phyloP scores from a whole-genome alignment of 2,888 invertebrate genomes.

The Candidula unifasciata region DNA sequence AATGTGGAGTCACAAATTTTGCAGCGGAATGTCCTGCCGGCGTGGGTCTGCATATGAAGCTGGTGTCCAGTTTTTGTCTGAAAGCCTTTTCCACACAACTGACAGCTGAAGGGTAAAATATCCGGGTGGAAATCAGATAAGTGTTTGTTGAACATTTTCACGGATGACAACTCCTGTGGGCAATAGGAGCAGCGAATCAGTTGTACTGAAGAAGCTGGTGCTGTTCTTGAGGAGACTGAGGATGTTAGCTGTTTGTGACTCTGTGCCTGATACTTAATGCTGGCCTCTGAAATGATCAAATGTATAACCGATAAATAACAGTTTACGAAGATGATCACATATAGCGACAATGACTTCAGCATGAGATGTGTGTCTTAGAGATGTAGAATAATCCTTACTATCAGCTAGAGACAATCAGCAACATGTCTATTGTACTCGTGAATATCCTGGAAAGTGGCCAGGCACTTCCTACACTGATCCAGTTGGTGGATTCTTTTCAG shows the following conservation, averaged over 20 bases:
- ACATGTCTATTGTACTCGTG: slow-evolving; percentile 40
- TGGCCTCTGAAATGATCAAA: slow-evolving; percentile 21
- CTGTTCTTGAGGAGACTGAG: background rate
- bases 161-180: slow-evolving; percentile 7
- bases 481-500: slow-evolving; percentile 37
- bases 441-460: slow-evolving; percentile 20
- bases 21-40: slow-evolving; percentile 32
- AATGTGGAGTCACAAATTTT: slow-evolving; percentile 34
- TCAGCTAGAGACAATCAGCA: background rate
- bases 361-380: background rate
- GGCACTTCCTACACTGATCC: slow-evolving; percentile 36
- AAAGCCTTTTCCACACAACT: slow-evolving; percentile 40
- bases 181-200: slow-evolving; percentile 31
- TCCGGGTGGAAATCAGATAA: slow-evolving; percentile 31
- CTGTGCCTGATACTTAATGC: background rate
- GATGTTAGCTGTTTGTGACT: background rate
- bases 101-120: slow-evolving; percentile 38
- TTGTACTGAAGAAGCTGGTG: background rate
- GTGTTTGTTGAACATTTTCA: slow-evolving; percentile 25
- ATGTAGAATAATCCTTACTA: background rate
- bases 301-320: slow-evolving; percentile 1
- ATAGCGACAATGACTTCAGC: background rate
- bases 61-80: slow-evolving; percentile 33
- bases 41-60: slow-evolving; percentile 37
- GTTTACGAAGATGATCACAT: background rate